Evolutionary conservation across 2,113 vertebrate genomes (phyloP), one percentile per base, ranked within the genome.

Genomic region (Albula glossodonta): DNA sequence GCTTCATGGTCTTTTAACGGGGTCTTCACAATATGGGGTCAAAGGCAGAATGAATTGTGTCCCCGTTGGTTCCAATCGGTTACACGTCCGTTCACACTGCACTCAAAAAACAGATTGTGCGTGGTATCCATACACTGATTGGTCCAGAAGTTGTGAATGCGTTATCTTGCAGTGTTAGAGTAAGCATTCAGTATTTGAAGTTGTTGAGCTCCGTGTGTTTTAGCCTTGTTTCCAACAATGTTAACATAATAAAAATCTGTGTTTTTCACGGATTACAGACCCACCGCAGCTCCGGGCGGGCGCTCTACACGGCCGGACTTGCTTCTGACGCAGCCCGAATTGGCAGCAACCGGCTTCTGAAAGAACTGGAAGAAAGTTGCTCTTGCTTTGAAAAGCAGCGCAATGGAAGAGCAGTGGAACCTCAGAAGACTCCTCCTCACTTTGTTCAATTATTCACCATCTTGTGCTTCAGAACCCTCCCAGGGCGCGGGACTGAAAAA

Each of bases 361-460:
- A 53, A 41, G 78, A 85, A 80, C 84, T 85, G 80, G 17, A 53
- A 66, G 31, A 80, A 80, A 85, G 84, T 83, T 79, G 52, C 87
- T 50, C 85, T 85, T 82, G 84, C 90, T 74, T 88, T 81, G 85
- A 88, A 63, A 93, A 90, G 86, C 90, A 91, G 91, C 90, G 88
- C 89, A 92, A 89, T 78, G 89, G 78, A 85, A 94, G 91, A 93
- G 92, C 92, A 91, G 91, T 82, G 90, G 91, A 95, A 90, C 89
- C 94, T 95, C 95, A 90, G 93, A 94, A 95, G 94, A 91, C 92
- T 87, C 88, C 78, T 95, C 89, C 94, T 90, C 91, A 93, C 95
- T 96, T 96, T 96, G 95, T 96, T 96, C 94, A 95, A 96, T 96
- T 95, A 96, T 96, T 96, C 94, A 96, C 94, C 90, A 95, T 92